These are phyloP conservation scores for Merodon equestris DNA, from an alignment of 2,888 invertebrate species.

Conservation along the genomic window DNA sequence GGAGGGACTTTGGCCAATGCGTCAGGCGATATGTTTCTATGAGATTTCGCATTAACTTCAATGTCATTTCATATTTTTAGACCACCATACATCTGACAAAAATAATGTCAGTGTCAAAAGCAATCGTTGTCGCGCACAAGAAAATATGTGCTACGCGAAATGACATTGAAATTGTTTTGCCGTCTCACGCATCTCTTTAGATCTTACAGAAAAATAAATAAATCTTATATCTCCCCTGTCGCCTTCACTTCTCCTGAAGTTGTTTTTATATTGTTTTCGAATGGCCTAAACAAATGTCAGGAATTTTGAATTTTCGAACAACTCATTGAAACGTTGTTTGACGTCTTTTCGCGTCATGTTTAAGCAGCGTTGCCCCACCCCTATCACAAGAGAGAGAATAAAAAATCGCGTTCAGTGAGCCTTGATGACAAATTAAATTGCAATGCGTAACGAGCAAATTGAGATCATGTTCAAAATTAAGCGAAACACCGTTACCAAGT, in stretches of 20 bases:
- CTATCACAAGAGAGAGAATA: too few species aligned
- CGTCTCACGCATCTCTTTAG: too few species aligned
- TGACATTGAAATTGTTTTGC: slow-evolving; percentile 33
- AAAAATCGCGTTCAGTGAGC: too few species aligned
- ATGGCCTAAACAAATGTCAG: slow-evolving; percentile 15
- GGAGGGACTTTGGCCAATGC: too few species aligned
- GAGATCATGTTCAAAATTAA: slow-evolving; percentile 33
- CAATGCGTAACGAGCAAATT: slow-evolving; percentile 51
- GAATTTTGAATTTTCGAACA: slow-evolving; percentile 29
- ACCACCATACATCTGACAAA: not conserved
- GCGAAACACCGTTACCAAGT: slow-evolving; percentile 29
- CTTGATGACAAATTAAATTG: too few species aligned
- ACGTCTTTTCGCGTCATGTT: slow-evolving; percentile 1
- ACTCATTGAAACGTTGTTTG: slow-evolving; percentile 16
- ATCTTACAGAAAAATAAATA: too few species aligned
- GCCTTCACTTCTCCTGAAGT: slow-evolving; percentile 8
- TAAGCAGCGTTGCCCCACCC: slow-evolving; percentile 34
- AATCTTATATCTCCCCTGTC: too few species aligned
- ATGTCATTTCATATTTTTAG: slow-evolving; percentile 14
- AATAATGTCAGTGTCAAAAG: slow-evolving; percentile 42
- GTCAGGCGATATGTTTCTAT: too few species aligned
- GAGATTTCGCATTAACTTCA: too few species aligned
- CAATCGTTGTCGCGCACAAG: slow-evolving; percentile 11
- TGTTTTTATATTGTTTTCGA: slow-evolving; percentile 1
- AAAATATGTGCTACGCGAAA: slow-evolving; percentile 13